Percentiles rank a stretch among this genome's conserved stretches.
phyloP scores from a whole-genome alignment of 2,888 invertebrate species.

The Ophonus ardosiacus region DNA sequence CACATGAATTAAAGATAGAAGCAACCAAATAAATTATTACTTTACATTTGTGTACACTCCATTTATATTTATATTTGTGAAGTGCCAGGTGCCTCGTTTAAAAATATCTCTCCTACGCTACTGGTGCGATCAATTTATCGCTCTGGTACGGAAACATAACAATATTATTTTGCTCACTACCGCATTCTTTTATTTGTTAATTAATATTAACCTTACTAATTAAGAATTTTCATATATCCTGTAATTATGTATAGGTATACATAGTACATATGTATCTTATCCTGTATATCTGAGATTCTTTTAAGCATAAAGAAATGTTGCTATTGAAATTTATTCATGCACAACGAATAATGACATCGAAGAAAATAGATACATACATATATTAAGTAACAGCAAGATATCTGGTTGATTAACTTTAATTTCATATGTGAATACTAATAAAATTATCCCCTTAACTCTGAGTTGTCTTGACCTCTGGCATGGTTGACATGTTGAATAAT shows the following conservation, averaged over 20 bases:
- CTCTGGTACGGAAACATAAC: slow-evolving; percentile 14
- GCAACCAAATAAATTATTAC: no score
- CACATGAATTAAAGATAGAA: no score
- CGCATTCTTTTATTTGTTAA: slow-evolving; percentile 38
- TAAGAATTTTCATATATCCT: slow-evolving; percentile 30
- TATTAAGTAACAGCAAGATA: neutral
- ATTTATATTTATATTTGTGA: neutral
- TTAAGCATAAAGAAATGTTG: slow-evolving; percentile 24
- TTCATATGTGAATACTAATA: neutral
- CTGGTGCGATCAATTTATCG: neutral
- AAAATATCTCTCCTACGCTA: neutral
- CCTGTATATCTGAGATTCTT: neutral
- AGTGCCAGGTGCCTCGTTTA: no score
- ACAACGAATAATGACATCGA: neutral
- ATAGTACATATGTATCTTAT: neutral
- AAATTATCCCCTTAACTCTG: no score
- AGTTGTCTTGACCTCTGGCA: no score
- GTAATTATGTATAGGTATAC: slow-evolving; percentile 17
- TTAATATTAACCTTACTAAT: slow-evolving; percentile 20
- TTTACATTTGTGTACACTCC: no score
- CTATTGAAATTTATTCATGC: slow-evolving; percentile 12
- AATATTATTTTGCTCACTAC: slow-evolving; percentile 34
- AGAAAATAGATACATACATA: neutral
- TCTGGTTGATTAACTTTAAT: neutral
- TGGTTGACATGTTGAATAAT: no score